phyloP scores from a whole-genome alignment of 2,888 invertebrate species.

The Synergus gifuensis region DNA sequence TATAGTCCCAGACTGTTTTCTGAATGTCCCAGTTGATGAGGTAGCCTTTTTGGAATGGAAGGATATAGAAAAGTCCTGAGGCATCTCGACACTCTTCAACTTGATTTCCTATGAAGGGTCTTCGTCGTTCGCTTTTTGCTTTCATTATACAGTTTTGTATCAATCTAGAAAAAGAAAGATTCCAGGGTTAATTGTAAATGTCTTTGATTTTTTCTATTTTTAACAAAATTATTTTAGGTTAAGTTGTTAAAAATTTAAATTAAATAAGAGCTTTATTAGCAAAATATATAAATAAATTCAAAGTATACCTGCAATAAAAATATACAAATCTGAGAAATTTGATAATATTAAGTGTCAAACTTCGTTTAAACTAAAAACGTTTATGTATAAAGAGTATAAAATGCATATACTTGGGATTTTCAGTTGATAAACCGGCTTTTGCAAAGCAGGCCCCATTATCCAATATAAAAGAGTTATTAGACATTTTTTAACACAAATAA shows the following conservation, averaged over 20 bases:
- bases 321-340: neutral
- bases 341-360: neutral
- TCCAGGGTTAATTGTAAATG: no score
- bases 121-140: conserved; percentile 95
- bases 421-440: conserved; percentile 90
- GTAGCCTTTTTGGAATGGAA: conserved; percentile 97
- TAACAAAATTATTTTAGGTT: no score
- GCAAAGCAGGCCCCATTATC: conserved; percentile 94
- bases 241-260: no score
- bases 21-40: conserved; percentile 97
- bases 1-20: conserved; percentile 97
- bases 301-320: neutral
- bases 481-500: conserved; percentile 64
- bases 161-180: conserved; percentile 78
- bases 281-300: neutral
- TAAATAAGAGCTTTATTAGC: no score
- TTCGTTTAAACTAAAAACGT: neutral
- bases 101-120: conserved; percentile 96
- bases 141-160: conserved; percentile 98
- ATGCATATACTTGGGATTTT: conserved; percentile 81
- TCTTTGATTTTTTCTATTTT: no score
- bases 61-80: conserved; percentile 94
- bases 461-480: conserved; percentile 81
- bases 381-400: conserved; percentile 39
- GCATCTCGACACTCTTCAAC: conserved; percentile 98